phyloP scores from a whole-genome alignment of 2,113 vertebrate species.

The Meleagris gallopavo region DNA sequence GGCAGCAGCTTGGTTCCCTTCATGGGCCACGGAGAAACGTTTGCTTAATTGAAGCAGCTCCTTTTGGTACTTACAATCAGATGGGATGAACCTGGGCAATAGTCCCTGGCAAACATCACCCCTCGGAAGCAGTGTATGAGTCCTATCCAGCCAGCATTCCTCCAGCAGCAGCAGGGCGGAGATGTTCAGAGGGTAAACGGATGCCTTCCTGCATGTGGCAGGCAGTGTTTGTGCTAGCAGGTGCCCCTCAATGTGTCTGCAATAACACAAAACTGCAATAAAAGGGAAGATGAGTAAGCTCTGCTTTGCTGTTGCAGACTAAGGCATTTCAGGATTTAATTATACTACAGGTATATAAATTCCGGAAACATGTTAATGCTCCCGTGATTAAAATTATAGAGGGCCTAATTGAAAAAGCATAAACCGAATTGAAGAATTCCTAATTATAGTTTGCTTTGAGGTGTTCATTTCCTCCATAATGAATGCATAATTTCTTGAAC shows the following conservation, averaged over 20 bases:
- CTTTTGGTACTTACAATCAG: background rate
- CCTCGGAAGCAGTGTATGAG: background rate
- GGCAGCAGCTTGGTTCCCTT: background rate
- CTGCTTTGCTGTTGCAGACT: constrained; percentile 70
- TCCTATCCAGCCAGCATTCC: background rate
- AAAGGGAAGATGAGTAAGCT: constrained; percentile 69
- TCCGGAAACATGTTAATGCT: constrained; percentile 86
- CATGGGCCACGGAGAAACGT: background rate
- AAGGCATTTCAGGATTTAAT: constrained; percentile 80
- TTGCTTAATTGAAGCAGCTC: background rate
- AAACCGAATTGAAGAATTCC: constrained; percentile 85
- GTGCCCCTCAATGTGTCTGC: background rate
- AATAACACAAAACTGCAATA: background rate
- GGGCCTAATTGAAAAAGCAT: constrained; percentile 85
- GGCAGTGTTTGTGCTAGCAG: background rate
- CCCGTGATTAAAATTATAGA: constrained; percentile 87
- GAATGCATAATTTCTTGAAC: constrained; percentile 82
- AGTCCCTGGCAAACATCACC: background rate
- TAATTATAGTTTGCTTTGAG: constrained; percentile 87
- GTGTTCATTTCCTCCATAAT: constrained; percentile 83
- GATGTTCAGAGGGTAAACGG: background rate
- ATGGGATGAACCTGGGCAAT: background rate
- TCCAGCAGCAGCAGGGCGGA: background rate
- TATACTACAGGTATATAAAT: constrained; percentile 85
- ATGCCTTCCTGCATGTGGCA: background rate